A percentile compares a stretch with the other conserved stretches of the same genome.
Evolutionary conservation across 2,888 invertebrate genomes (phyloP).

Genomic region (Agrotis exclamationis): DNA sequence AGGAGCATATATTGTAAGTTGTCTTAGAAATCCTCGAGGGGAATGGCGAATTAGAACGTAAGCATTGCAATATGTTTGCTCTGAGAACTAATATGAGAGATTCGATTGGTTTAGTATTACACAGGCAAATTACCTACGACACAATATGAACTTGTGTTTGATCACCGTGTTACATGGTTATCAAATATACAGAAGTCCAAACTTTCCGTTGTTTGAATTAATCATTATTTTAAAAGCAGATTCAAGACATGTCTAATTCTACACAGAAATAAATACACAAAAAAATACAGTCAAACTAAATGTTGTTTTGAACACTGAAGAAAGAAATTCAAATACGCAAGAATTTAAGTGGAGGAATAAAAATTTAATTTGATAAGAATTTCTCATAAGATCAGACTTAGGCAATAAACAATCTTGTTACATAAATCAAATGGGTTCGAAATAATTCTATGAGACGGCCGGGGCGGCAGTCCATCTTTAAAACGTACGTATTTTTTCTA

Average conservation of each 20-base stretch:
- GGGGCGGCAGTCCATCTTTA: slow-evolving; percentile 33
- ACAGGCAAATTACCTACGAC: slow-evolving; percentile 22
- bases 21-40: slow-evolving; percentile 20
- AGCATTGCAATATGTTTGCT: slow-evolving; percentile 29
- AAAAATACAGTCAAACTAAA: too few relatives aligned
- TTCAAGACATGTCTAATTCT: too few relatives aligned
- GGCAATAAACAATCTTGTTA: slow-evolving; percentile 7
- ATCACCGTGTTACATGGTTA: too few relatives aligned
- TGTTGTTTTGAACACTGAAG: too few relatives aligned
- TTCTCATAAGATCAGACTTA: slow-evolving; percentile 6
- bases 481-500: slow-evolving; percentile 51
- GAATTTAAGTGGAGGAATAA: too few relatives aligned
- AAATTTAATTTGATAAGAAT: background rate
- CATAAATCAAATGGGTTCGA: slow-evolving; percentile 47
- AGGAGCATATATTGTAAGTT: slow-evolving; percentile 29
- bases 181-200: too few relatives aligned
- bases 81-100: slow-evolving; percentile 25
- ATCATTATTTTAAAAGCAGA: too few relatives aligned
- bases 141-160: too few relatives aligned
- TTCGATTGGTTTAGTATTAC: slow-evolving; percentile 24
- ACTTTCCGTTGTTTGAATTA: too few relatives aligned
- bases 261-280: too few relatives aligned
- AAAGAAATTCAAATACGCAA: too few relatives aligned
- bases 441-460: slow-evolving; percentile 17
- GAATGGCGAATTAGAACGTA: slow-evolving; percentile 14